phyloP scores from a whole-genome alignment of 2,888 invertebrate species.

The Polylopha cassiicola region DNA sequence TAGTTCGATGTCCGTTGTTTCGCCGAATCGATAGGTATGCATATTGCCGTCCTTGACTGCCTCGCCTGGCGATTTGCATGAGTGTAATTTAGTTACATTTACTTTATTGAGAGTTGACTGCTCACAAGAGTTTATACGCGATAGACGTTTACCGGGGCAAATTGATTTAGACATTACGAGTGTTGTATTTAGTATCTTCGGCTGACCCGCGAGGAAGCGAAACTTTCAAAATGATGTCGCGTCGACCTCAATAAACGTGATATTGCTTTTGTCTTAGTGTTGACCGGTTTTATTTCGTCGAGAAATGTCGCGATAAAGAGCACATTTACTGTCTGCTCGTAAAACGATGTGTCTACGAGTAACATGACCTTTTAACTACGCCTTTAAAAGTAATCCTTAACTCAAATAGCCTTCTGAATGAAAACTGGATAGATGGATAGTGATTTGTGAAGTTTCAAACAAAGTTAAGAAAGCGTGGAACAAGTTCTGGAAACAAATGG shows the following conservation, averaged over 20 bases:
- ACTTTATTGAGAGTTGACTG: constrained; percentile 7
- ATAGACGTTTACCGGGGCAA: constrained; percentile 37
- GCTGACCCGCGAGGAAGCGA: constrained; percentile 34
- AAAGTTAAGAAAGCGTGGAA: constrained; percentile 5
- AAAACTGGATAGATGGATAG: constrained; percentile 4
- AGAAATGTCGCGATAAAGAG: constrained; percentile 48
- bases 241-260: constrained; percentile 38
- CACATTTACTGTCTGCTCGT: constrained; percentile 48
- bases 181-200: constrained; percentile 32
- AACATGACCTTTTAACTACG: constrained; percentile 57
- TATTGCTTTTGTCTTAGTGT: constrained; percentile 32
- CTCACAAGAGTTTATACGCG: neutral
- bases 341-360: constrained; percentile 49
- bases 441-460: constrained; percentile 11
- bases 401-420: constrained; percentile 36
- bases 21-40: constrained; percentile 67
- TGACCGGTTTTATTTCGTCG: constrained; percentile 43
- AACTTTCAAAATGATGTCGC: constrained; percentile 50
- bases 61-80: constrained; percentile 20
- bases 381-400: constrained; percentile 41
- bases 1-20: constrained; percentile 74
- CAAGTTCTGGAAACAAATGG: constrained; percentile 5
- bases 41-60: constrained; percentile 66
- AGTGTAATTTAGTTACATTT: constrained; percentile 10
- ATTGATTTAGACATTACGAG: constrained; percentile 46